Base-by-base conservation (phyloP, 1,140 invertebrate species). In the Solen grandis region DNA sequence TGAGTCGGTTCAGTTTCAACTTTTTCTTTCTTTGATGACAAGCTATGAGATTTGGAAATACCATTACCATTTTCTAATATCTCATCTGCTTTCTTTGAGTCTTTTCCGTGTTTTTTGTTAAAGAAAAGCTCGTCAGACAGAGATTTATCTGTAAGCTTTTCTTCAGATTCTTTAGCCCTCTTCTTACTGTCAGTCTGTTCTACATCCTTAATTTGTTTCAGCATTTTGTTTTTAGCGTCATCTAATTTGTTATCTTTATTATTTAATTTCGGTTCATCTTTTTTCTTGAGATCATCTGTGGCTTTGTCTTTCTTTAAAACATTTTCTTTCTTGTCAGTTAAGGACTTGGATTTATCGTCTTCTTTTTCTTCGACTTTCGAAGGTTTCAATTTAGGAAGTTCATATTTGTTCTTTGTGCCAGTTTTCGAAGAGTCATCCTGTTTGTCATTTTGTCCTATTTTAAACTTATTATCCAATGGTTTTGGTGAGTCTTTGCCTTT, bases 361-460 rank as follows among this genome's bases (percentile, higher is more conserved):
- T 52, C 38, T 1, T 33, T 8, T 36, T 62, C 2, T 31, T 76
- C 73, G 2, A 22, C 13, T 76, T 65, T 76, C 5, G 73, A 76
- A 29, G 68, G 55, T 65, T 76, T 76, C 25, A 76, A 54, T 55
- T 63, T 65, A 16, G 73, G 73, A 29, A 76, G 41, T 35, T 63
- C 60, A 35, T 63, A 76, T 35, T 76, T 76, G 22, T 13, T 54
- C 38, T 76, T 76, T n/a, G 73, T 19, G 41, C 19, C 41, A 46
- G 41, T 10, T 46, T 46, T 46, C 41, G 41, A 10, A 46, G 41
- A 46, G 8, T 46, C 19, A 46, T 10, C 41, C 41, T 46, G 41
- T 19, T 46, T 10, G 41, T 46, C 19, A 46, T 46, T 46, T 46
- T 46, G 41, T 46, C 41, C 19, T 46, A 10, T 46, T 8, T 10